A percentile compares a stretch with the other conserved stretches of the same genome.
These are phyloP conservation scores for Triplophysa yarkandensis DNA, from an alignment of 2,797 vertebrate genomes.

Conservation along the genomic window DNA sequence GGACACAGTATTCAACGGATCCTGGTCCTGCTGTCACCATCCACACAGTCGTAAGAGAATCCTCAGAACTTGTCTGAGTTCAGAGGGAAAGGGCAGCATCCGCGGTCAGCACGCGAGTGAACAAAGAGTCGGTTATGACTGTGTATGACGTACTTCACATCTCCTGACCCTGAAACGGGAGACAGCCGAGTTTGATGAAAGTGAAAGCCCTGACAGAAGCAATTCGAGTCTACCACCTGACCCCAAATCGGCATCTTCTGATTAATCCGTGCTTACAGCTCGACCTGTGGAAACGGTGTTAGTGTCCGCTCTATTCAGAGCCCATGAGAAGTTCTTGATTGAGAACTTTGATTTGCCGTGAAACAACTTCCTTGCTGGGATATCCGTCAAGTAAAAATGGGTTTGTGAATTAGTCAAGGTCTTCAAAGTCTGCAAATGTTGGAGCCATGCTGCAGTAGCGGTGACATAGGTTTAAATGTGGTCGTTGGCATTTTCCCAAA, in stretches of 20 bases:
- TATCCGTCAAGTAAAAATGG: neutral
- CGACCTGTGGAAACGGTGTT: slow-evolving; percentile 44
- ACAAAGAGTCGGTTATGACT: slow-evolving; percentile 55
- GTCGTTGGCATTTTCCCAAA: neutral
- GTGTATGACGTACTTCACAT: slow-evolving; percentile 48
- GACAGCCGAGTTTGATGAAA: slow-evolving; percentile 50
- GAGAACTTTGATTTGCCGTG: slow-evolving; percentile 25
- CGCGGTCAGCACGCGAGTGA: slow-evolving; percentile 37
- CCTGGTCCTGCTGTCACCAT: slow-evolving; percentile 23
- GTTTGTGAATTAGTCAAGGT: slow-evolving; percentile 16
- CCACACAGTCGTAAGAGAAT: slow-evolving; percentile 18
- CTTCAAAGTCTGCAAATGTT: neutral
- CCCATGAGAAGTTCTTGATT: slow-evolving; percentile 14
- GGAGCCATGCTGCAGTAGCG: neutral
- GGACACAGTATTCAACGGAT: slow-evolving; percentile 7
- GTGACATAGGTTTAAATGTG: neutral
- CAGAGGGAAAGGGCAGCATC: slow-evolving; percentile 20
- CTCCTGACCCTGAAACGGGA: slow-evolving; percentile 47
- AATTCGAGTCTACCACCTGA: slow-evolving; percentile 46
- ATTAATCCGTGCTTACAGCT: slow-evolving; percentile 44
- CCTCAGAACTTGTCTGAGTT: slow-evolving; percentile 41
- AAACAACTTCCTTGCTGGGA: slow-evolving; percentile 16
- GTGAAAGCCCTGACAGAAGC: slow-evolving; percentile 50
- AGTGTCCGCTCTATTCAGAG: slow-evolving; percentile 35
- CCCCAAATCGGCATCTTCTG: slow-evolving; percentile 46